Conservation (phyloP, 2,888 invertebrate species). For the Drosophila meridionalis region DNA sequence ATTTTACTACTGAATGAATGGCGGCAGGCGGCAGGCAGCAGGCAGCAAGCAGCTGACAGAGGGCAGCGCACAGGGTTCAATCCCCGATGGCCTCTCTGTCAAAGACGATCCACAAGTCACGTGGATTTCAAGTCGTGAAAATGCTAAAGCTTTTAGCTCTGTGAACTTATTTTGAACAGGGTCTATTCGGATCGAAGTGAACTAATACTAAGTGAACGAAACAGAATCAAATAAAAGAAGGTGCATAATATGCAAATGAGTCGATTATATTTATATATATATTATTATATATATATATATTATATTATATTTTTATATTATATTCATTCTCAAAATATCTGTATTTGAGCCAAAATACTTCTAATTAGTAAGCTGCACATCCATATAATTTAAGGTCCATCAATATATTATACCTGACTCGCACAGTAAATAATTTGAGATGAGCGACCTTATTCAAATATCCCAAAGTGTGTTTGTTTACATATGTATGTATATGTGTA, state of each 20-base stretch:
- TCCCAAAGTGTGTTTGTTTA: conserved; percentile 13
- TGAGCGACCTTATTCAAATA: conserved; percentile 10
- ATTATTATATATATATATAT: no score
- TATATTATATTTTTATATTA: background rate
- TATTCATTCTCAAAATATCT: background rate
- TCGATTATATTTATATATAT: background rate
- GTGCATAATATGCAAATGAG: background rate
- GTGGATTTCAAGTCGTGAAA: conserved; percentile 29
- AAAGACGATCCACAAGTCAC: conserved; percentile 32
- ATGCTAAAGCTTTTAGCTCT: background rate
- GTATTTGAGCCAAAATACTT: background rate
- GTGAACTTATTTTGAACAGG: background rate
- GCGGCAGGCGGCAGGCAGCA: conserved; percentile 20
- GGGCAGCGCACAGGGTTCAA: conserved; percentile 21
- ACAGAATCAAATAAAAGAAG: background rate
- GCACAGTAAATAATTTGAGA: background rate
- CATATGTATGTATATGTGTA: background rate
- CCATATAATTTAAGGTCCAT: background rate
- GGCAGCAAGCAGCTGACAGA: background rate
- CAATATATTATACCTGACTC: background rate
- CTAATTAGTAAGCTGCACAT: background rate
- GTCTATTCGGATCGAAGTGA: background rate
- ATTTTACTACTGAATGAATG: conserved; percentile 42
- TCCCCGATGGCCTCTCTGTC: conserved; percentile 4
- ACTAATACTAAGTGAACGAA: background rate